These are phyloP conservation scores for Nematopogon swammerdamellus DNA, from an alignment of 2,888 invertebrate species.

Conservation along the genomic window DNA sequence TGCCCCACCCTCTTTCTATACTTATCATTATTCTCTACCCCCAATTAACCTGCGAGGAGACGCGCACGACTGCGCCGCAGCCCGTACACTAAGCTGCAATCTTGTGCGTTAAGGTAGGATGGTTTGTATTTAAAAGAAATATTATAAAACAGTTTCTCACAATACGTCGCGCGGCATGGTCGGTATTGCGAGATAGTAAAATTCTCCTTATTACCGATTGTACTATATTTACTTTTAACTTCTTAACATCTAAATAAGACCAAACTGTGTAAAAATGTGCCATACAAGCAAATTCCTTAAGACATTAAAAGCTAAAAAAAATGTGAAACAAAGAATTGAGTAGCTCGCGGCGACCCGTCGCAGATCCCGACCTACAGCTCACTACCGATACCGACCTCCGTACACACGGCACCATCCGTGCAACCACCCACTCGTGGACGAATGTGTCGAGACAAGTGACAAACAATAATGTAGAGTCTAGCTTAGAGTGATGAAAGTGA, in stretches of 20 bases:
- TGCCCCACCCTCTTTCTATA: too few relatives aligned
- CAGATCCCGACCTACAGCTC: too few relatives aligned
- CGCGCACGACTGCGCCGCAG: too few relatives aligned
- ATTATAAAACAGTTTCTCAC: not conserved
- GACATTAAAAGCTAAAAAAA: constrained; percentile 30
- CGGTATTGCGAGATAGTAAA: not conserved
- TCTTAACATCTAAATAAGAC: constrained; percentile 47
- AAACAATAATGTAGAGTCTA: too few relatives aligned
- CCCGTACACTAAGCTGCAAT: not conserved
- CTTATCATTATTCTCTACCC: too few relatives aligned
- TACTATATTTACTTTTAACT: constrained; percentile 43
- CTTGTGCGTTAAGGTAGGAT: not conserved
- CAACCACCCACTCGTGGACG: too few relatives aligned
- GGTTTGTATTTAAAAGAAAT: not conserved
- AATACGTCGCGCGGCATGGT: not conserved
- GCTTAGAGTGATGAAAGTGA: too few relatives aligned
- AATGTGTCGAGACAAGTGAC: too few relatives aligned
- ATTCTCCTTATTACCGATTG: constrained; percentile 23
- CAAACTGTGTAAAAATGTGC: constrained; percentile 47
- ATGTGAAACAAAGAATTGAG: not conserved
- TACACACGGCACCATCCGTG: too few relatives aligned
- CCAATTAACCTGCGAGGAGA: too few relatives aligned
- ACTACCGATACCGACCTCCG: too few relatives aligned
- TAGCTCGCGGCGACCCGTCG: not conserved
- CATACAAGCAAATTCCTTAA: constrained; percentile 38